Percentiles rank a stretch among this genome's conserved stretches.
These are phyloP conservation scores for Lithophane semibrunnea DNA, from an alignment of 2,888 invertebrate genomes.

Conservation along the genomic window DNA sequence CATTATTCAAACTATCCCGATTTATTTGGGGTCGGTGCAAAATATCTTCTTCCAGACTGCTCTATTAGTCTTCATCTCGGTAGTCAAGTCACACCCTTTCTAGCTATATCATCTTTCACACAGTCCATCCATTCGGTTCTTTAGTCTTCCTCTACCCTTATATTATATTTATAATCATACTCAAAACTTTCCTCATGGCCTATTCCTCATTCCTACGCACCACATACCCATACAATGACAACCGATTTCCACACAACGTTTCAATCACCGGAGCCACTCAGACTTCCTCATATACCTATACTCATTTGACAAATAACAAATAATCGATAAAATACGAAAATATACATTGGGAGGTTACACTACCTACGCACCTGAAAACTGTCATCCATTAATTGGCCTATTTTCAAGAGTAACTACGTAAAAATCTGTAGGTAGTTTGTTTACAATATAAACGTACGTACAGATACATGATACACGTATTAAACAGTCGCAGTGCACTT, in stretches of 20 bases:
- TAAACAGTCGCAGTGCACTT: neutral
- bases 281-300: neutral
- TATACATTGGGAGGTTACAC: neutral
- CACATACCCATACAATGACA: neutral
- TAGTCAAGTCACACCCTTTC: neutral
- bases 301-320: neutral
- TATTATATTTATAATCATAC: neutral
- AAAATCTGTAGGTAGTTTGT: neutral
- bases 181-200: neutral
- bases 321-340: neutral
- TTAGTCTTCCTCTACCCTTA: neutral
- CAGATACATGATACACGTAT: neutral
- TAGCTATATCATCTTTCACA: neutral
- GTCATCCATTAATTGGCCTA: neutral
- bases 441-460: neutral
- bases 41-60: neutral
- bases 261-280: neutral
- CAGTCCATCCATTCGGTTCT: neutral
- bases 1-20: neutral
- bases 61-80: neutral
- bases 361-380: neutral
- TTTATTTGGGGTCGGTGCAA: neutral
- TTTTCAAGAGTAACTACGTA: neutral
- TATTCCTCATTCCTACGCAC: neutral
- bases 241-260: neutral